Evolutionary conservation across 1,140 invertebrate genomes (phyloP), one percentile per base, ranked within the genome.

Genomic region (Halotydeus destructor): DNA sequence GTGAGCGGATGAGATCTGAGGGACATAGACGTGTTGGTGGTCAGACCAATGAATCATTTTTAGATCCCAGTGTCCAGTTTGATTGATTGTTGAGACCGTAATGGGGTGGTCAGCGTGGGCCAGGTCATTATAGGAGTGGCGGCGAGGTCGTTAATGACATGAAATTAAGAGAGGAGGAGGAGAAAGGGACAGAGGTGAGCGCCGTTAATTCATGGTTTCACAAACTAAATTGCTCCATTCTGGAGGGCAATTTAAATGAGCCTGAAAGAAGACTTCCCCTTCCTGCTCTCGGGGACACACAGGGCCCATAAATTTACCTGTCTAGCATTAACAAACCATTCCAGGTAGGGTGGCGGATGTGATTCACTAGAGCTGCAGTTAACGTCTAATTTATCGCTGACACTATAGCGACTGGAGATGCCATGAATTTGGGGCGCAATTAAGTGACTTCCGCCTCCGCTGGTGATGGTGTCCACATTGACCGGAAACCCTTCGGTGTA

Each of bases 351-450:
- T 5, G 38, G 23, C 11, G 42, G 46, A 5, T 32, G 28, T 6
- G 47, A 42, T 28, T 42, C 35, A 26, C 38, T 38, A 6, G 46
- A 43, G 12, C 43, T 80, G 58, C 79, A 84, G 61, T 82, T 84
- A 43, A 84, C 60, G 54, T 74, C 73, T 49, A 84, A 67, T 45
- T 72, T 70, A 55, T 83, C 78, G 30, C 78, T 79, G 52, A 72
- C 72, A 59, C 75, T 34, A n/a, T 39, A 33, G 25, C 22, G 34
- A 12, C 21, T 33, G 21, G 4, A 6, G 16, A 34, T n/a, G 12
- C 41, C 41, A 26, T 43, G 9, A 16, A 43, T 43, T 35, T 30
- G 11, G 3, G 41, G 41, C 11, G 32, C 21, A 39, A 23, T 39
- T 14, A 19, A 33, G 12, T n/a, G 30, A 12, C 30, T n/a, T 31